These are phyloP conservation scores for Pedetes capensis DNA, from an alignment of 2,113 vertebrate genomes.

Conservation along the genomic window DNA sequence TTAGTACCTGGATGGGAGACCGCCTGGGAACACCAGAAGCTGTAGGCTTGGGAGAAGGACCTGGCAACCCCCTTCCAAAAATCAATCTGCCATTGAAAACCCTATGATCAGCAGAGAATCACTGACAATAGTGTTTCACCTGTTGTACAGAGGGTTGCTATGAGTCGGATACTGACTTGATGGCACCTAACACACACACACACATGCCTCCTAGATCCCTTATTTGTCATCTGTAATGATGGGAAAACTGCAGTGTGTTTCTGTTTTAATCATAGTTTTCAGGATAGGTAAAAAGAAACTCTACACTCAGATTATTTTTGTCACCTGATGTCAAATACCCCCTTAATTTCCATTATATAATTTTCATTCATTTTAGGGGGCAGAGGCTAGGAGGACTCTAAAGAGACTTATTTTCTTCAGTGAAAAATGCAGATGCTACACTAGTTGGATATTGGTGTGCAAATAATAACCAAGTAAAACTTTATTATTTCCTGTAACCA, in stretches of 20 bases:
- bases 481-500: not conserved
- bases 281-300: not conserved
- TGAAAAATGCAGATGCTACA: not conserved
- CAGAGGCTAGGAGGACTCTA: not conserved
- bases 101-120: too few relatives aligned
- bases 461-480: not conserved
- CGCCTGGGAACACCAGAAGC: too few relatives aligned
- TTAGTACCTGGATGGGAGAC: too few relatives aligned
- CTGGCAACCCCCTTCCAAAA: too few relatives aligned
- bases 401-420: not conserved
- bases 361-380: not conserved
- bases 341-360: not conserved
- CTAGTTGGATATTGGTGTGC: not conserved
- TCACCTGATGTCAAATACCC: not conserved
- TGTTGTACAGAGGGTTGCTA: too few relatives aligned
- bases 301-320: not conserved
- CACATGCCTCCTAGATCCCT: not conserved
- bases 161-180: too few relatives aligned
- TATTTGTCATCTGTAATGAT: not conserved
- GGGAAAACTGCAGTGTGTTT: not conserved
- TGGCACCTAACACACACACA: too few relatives aligned
- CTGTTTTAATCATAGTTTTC: not conserved
- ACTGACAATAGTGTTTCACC: too few relatives aligned
- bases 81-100: too few relatives aligned
- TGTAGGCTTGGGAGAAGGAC: too few relatives aligned